Base-by-base conservation (phyloP, 2,888 invertebrate genomes). In the Phyllotreta striolata region DNA sequence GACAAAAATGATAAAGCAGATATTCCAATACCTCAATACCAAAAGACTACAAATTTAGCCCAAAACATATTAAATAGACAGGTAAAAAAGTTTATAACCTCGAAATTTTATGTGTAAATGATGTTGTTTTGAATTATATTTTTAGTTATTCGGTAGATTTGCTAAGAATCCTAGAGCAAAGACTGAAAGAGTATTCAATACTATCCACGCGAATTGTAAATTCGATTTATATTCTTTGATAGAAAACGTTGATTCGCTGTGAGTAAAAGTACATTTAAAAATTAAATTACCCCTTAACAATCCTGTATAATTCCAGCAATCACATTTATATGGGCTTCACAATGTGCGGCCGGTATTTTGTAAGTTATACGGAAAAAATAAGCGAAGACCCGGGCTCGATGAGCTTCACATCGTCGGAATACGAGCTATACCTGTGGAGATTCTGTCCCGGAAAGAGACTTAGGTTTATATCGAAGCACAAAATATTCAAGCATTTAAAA, bases 321-420 rank as follows among this genome's bases (percentile, higher is more conserved):
- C 95, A 96, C 80, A 89, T 96, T 69, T 93, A 95, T 78, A 93
- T 97, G 90, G 97, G 97, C 6, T 91, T 96, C 78, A 94, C 95
- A n/a, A 91, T 93, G 74, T 96, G 96, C 80, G 96, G 96, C 9
- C 92, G 94, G 82, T 96, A 91, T 83, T 87, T 97, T 69, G 84
- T 97, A 72, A 96, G 96, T 68, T 96, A 95, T 81, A 94, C 76
- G 12, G 79, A 79, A 66, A 78, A 73, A 62, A 61, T 73, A 10
- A 70, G 71, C 54, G 75, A 78, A 61, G 70, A 74, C 38, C 55
- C 70, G 24, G 65, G 61, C 34, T 68, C 67, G 38, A 66, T 72
- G 35, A 74, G 68, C 62, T 72, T 76, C 62, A 70, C 72, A 60
- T 51, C 72, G 62, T 73, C 75, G 63, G 80, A 79, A 71, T 82